Base-by-base conservation (phyloP, 2,113 vertebrate species). In the Melanocharis versteri region DNA sequence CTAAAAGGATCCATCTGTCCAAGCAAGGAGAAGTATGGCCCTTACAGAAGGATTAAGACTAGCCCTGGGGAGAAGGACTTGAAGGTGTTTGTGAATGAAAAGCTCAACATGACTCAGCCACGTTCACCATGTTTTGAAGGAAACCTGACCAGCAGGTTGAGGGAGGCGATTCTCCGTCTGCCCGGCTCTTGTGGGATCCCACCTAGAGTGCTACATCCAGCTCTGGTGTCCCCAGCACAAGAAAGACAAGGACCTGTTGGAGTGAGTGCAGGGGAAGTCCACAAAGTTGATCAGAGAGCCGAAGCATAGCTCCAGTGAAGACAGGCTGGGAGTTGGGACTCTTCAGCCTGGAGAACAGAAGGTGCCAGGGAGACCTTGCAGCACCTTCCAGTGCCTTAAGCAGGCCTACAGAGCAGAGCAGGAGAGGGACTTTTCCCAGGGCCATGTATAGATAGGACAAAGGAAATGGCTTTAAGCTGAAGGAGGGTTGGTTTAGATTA, bases 71-170 rank as follows among this genome's bases (percentile, higher is more conserved):
- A 54, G 48, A 54, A 79, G 24, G 65, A 45, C 40, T 70, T 20
- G 19, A 7, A 11, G 5, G 5, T 62, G 37, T 58, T 71, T 31
- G 27, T 71, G 48, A 35, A 31, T 20, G 14, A 71, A 64, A 71
- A 48, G 9, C 31, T 88, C 14, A 56, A 10, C 10, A 1, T 42
- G 26, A 35, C 48, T 79, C 35, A 11, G 40, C 16, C 54, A 28
- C 17, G 40, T 2, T 1, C 0, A 0, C 30, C 16, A 4, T 24
- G 20, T n/a, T 61, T 54, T 30, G 21, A 62, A 62, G 40, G 24
- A 79, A 71, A 40, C 16, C 30, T 62, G n/a, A 47, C 11, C n/a
- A 26, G 27, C 13, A 53, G n/a, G 13, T 8, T 30, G n/a, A 45
- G 40, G 30, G 28, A 47, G 28, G 28, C 20, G 39, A 39, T 61